A percentile compares a stretch with the other conserved stretches of the same genome.
These are phyloP conservation scores for Leptinotarsa juncta DNA, from an alignment of 2,888 invertebrate genomes.

Conservation along the genomic window DNA sequence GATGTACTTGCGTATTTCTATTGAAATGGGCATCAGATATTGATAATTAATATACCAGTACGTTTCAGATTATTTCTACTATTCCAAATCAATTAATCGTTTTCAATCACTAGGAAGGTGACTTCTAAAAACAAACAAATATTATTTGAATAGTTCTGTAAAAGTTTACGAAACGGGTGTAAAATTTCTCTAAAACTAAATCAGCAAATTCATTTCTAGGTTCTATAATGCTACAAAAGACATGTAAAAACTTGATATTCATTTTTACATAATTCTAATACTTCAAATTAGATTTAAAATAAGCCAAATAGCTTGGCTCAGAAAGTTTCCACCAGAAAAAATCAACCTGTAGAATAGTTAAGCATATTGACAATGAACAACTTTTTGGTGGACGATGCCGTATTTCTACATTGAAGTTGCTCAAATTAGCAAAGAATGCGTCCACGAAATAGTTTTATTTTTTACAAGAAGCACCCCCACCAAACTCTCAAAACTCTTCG, in stretches of 20 bases:
- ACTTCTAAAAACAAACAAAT: no score
- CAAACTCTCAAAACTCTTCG: background rate
- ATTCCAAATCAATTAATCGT: no score
- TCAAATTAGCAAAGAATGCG: background rate
- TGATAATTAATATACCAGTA: no score
- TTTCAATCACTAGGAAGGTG: no score
- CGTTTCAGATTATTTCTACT: no score
- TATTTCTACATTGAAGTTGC: background rate
- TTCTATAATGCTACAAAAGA: no score
- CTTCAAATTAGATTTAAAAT: background rate
- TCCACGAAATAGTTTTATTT: conserved; percentile 16
- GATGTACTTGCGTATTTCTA: no score
- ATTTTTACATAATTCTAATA: background rate
- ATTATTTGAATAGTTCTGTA: no score
- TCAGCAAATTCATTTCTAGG: no score
- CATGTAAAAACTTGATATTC: background rate
- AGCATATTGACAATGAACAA: conserved; percentile 22
- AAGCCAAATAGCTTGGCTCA: background rate
- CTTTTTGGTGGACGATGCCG: conserved; percentile 13
- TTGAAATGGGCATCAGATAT: no score
- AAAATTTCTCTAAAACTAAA: no score
- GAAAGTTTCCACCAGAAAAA: conserved; percentile 15
- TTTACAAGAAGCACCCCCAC: conserved; percentile 17
- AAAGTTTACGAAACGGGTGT: no score
- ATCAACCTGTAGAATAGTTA: conserved; percentile 23